phyloP scores from a whole-genome alignment of 2,113 vertebrate species.

The Illadopsis cleaveri region DNA sequence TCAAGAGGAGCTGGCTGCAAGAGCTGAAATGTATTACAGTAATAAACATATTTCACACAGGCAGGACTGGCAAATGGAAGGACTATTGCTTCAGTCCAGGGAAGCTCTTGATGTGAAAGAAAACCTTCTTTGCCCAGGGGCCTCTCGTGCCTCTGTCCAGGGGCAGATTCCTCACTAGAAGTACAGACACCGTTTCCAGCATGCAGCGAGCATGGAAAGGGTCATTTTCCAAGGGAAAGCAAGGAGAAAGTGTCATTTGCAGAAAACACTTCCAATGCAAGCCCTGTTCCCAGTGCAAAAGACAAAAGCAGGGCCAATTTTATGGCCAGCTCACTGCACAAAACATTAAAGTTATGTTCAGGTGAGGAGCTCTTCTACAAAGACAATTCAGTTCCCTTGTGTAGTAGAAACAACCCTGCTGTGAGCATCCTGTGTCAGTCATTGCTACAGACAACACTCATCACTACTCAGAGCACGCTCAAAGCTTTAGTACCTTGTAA shows the following conservation, averaged over 20 bases:
- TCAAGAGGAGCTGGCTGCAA: background rate
- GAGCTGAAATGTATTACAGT: background rate
- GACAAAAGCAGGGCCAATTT: background rate
- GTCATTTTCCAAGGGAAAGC: background rate
- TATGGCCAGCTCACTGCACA: background rate
- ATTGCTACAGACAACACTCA: background rate
- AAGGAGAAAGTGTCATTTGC: background rate
- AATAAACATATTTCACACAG: background rate
- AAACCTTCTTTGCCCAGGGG: background rate
- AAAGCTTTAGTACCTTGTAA: background rate
- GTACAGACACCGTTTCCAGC: background rate
- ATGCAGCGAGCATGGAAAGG: background rate
- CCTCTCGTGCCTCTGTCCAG: fast-evolving
- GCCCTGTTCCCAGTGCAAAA: background rate
- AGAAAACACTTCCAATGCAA: fast-evolving
- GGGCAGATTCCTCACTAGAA: background rate
- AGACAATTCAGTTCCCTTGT: background rate
- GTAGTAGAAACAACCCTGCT: background rate
- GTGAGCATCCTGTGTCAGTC: background rate
- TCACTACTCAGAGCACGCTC: background rate
- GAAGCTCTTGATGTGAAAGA: background rate
- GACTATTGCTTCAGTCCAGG: background rate
- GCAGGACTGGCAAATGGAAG: background rate
- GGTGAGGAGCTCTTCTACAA: background rate
- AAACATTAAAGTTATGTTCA: background rate